These are phyloP conservation scores for Pachypanchax playfairii DNA, from an alignment of 2,113 vertebrate species.

Conservation along the genomic window DNA sequence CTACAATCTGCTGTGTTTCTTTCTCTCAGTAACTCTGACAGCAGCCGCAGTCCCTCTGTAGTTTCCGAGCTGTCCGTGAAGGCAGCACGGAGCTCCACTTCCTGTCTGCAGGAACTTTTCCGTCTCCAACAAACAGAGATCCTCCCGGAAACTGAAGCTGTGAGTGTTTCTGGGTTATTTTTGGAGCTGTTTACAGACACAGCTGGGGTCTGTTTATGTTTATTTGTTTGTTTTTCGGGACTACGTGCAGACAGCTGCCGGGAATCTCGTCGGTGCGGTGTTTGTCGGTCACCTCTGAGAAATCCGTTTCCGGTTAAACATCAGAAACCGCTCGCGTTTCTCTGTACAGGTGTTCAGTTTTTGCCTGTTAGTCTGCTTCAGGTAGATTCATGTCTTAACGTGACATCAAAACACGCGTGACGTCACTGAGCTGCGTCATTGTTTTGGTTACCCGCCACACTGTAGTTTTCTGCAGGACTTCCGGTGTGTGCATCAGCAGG, in stretches of 20 bases:
- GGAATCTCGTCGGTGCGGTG: not conserved
- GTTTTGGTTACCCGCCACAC: not conserved
- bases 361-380: not conserved
- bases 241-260: not conserved
- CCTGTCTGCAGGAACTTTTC: conserved; percentile 37
- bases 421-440: not conserved
- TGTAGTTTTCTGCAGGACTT: not conserved
- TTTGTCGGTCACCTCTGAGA: not conserved
- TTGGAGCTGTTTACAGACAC: not conserved
- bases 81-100: conserved; percentile 54
- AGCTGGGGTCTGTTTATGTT: not conserved
- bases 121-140: not conserved
- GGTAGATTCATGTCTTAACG: not conserved
- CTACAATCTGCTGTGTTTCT: not conserved
- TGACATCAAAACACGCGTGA: not conserved
- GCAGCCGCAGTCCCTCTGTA: not conserved
- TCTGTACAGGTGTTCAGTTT: not conserved
- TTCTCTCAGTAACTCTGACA: not conserved
- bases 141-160: not conserved
- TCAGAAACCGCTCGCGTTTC: not conserved
- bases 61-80: conserved; percentile 45
- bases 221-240: not conserved
- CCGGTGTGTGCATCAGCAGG: not conserved
- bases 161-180: not conserved
- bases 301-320: not conserved